Evolutionary conservation across 2,797 vertebrate genomes (phyloP), one percentile per base, ranked within the genome.

Genomic region (Rhabdophis nuchalis): DNA sequence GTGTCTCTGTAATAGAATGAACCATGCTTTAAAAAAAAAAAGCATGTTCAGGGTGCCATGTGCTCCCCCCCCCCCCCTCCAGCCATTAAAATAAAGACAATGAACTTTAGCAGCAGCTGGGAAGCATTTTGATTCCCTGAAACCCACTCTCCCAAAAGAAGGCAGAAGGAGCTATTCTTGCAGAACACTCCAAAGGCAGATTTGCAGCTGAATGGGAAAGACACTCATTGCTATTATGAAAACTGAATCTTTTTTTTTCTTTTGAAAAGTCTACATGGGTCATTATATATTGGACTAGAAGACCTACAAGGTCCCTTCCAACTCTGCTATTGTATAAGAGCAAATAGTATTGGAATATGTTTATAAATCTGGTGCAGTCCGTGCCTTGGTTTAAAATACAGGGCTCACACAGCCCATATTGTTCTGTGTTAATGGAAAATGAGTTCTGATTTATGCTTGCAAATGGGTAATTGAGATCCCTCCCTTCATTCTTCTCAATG

Each of bases 61-160:
- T 29, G 23, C 12, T 27, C 5, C 23, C 29, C 18, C 14, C 61
- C 18, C 9, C 23, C 29, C 27, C 23, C 41, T 1, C 29, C n/a
- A 32, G 32, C 36, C 86, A 13, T 5, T 77, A 89, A 93, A 92
- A 16, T 0, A 46, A 68, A 29, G 60, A 92, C 57, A 92, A 91
- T 9, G 94, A 92, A 96, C 93, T 90, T 2, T 0, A n/a, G 89
- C 82, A 46, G 92, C 91, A 36, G 92, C 52, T 41, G 85, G 92
- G 93, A 91, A 2, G 0, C 50, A 0, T 86, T 90, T 46, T 85
- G 25, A 41, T 36, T 86, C 27, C 86, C 0, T 46, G 89, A 0
- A 91, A 4, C 54, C 20, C 53, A 54, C 3, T 11, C 36, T 56
- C 54, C 5, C 11, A 20, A 6, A 32, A 72, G 54, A 85, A 60